Base-by-base conservation (phyloP, 2,888 invertebrate species). In the Andrena fulva region DNA sequence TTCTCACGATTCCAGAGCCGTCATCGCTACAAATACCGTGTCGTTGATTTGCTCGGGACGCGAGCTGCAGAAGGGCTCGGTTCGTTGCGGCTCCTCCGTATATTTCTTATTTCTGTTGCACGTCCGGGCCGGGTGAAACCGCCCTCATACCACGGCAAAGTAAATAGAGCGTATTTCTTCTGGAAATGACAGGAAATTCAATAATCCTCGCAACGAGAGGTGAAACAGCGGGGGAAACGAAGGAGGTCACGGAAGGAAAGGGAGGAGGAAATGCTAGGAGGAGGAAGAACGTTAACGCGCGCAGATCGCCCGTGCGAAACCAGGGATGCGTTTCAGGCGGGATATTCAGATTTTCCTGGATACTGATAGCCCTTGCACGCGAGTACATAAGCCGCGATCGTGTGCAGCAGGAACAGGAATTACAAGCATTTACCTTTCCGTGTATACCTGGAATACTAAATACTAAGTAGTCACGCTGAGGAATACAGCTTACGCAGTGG, bases 171-270 rank as follows among this genome's bases (percentile, higher is more conserved):
- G 90, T 89, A 92, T 92, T 92, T 93, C 93, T 92, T 93, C 93
- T 92, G 92, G 91, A 91, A 91, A 92, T 93, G 92, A 93, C 93
- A 91, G 91, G 89, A 93, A 93, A 93, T 91, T 93, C 93, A 92
- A 93, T 93, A 93, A 93, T 92, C 91, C 89, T 90, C 86, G 89
- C 89, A 90, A 90, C 89, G 89, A 89, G 82, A 88, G 72, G 80
- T 77, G 79, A 84, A 88, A 78, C 77, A 80, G 77, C 66, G 71
- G 71, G 73, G 63, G 66, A 63, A 70, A 54, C 16, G 63, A 76
- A 75, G 68, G 66, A 66, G 77, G 42, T 63, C 77, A 68, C 66
- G 80, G 70, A 56, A 82, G 63, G 72, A 80, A 74, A 63, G 60
- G 68, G 31, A 31, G 27, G 24, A 20, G 69, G 33, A 68, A 42